Evolutionary conservation across 2,113 vertebrate species (phyloP).

Genomic region (Morone chrysops): DNA sequence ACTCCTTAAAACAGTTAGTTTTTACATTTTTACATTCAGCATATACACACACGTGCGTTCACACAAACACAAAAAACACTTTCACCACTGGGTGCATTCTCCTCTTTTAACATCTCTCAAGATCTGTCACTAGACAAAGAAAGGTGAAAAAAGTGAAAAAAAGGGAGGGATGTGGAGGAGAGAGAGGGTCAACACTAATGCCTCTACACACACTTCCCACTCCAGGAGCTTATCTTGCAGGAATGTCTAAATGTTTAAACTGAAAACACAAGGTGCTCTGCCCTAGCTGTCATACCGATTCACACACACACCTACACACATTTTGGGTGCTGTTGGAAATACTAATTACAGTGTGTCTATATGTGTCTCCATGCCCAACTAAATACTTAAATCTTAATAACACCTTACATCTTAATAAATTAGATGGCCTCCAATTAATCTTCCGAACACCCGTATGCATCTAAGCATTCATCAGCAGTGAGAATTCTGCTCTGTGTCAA

Average conservation of each 20-base stretch:
- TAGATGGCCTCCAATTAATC: conserved; percentile 53
- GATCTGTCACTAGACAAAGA: conserved; percentile 29
- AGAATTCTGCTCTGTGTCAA: conserved; percentile 42
- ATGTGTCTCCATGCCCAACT: conserved; percentile 18
- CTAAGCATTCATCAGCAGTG: conserved; percentile 24
- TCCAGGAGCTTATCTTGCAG: conserved; percentile 75
- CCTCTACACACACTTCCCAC: conserved; percentile 62
- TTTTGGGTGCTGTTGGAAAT: conserved; percentile 32
- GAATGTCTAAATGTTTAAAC: conserved; percentile 83
- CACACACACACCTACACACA: conserved; percentile 13
- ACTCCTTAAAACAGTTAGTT: conserved; percentile 42
- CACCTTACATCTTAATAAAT: conserved; percentile 33
- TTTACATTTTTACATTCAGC: conserved; percentile 15
- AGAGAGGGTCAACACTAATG: conserved; percentile 61
- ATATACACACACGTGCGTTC: background rate
- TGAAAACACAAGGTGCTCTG: conserved; percentile 71
- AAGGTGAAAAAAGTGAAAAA: background rate
- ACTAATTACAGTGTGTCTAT: conserved; percentile 31
- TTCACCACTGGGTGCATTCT: conserved; percentile 32
- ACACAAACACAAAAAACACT: conserved; percentile 4
- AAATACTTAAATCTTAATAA: conserved; percentile 56
- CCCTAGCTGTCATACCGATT: conserved; percentile 52
- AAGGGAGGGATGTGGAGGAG: conserved; percentile 16
- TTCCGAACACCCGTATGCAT: conserved; percentile 21
- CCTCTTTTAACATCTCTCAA: conserved; percentile 30